These are phyloP conservation scores for Hephaestus fuliginosus DNA, from an alignment of 2,797 vertebrate species.

Conservation along the genomic window DNA sequence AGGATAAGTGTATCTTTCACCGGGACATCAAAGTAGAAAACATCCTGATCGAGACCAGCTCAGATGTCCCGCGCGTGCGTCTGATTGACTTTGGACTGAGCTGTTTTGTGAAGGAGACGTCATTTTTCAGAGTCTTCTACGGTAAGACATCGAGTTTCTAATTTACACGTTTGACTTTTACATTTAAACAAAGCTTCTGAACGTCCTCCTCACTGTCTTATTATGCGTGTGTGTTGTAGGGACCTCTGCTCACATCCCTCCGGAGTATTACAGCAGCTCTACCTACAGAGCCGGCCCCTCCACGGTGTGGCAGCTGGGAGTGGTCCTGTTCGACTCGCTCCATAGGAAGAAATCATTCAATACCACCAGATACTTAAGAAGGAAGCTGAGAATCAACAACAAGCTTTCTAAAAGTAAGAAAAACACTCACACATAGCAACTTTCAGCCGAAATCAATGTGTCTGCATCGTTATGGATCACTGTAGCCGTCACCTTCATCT, in stretches of 20 bases:
- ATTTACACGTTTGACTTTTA: neutral
- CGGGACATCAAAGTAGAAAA: constrained; percentile 43
- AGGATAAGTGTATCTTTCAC: constrained; percentile 11
- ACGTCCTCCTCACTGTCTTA: neutral
- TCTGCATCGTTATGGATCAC: neutral
- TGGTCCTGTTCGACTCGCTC: constrained; percentile 22
- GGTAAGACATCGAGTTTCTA: neutral
- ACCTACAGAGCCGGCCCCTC: constrained; percentile 20
- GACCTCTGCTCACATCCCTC: constrained; percentile 7
- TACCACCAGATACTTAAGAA: neutral
- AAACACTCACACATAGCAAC: neutral
- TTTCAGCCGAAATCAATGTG: neutral
- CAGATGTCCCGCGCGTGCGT: neutral
- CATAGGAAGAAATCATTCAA: rapidly evolving
- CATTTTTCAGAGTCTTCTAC: neutral
- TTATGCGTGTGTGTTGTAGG: neutral
- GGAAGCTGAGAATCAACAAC: neutral
- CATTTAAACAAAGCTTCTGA: neutral
- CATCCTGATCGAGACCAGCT: constrained; percentile 20
- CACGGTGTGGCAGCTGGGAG: constrained; percentile 44
- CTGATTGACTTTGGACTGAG: constrained; percentile 53
- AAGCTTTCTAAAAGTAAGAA: neutral
- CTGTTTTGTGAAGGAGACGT: constrained; percentile 9
- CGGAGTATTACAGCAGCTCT: neutral
- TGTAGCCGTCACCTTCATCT: neutral